A percentile compares a stretch with the other conserved stretches of the same genome.
phyloP scores from a whole-genome alignment of 1,140 invertebrate species.

The Drosophila pallidifrons region DNA sequence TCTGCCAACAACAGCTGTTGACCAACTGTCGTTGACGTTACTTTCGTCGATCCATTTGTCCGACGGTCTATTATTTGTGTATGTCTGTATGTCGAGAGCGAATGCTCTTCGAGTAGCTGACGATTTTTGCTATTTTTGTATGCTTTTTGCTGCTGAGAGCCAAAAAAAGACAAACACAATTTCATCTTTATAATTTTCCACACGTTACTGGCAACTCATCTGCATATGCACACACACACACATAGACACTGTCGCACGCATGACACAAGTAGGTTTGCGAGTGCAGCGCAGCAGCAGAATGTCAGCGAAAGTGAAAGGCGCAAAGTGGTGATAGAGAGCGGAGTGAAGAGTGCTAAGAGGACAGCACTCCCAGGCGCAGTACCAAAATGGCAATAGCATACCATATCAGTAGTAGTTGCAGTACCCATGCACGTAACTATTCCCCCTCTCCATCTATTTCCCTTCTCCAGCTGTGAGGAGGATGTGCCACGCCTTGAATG shows the following conservation, averaged over 20 bases:
- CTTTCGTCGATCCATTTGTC: slow-evolving; percentile 2
- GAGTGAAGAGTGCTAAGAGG: slow-evolving; percentile 66
- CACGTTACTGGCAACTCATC: slow-evolving; percentile 78
- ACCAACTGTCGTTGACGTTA: slow-evolving; percentile 52
- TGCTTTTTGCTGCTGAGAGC: slow-evolving; percentile 11
- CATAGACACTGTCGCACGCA: slow-evolving; percentile 29
- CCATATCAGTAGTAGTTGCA: slow-evolving; percentile 13
- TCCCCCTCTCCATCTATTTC: background rate
- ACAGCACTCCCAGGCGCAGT: slow-evolving; percentile 31
- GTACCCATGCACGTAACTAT: slow-evolving; percentile 9
- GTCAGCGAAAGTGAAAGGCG: slow-evolving; percentile 75
- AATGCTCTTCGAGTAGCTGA: slow-evolving; percentile 52
- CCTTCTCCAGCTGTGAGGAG: background rate
- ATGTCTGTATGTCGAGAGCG: slow-evolving; percentile 23
- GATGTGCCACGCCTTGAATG: slow-evolving; percentile 39
- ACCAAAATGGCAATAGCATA: background rate
- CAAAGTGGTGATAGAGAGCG: slow-evolving; percentile 41
- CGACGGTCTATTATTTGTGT: background rate
- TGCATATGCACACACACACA: slow-evolving; percentile 61
- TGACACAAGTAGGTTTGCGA: slow-evolving; percentile 27
- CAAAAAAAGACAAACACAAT: slow-evolving; percentile 57
- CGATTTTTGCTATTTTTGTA: slow-evolving; percentile 25
- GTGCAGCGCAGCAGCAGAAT: slow-evolving; percentile 61
- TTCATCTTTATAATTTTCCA: slow-evolving; percentile 80
- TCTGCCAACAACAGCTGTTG: slow-evolving; percentile 63